Base-by-base conservation (phyloP, 2,888 invertebrate species). In the Drosophila affinis region DNA sequence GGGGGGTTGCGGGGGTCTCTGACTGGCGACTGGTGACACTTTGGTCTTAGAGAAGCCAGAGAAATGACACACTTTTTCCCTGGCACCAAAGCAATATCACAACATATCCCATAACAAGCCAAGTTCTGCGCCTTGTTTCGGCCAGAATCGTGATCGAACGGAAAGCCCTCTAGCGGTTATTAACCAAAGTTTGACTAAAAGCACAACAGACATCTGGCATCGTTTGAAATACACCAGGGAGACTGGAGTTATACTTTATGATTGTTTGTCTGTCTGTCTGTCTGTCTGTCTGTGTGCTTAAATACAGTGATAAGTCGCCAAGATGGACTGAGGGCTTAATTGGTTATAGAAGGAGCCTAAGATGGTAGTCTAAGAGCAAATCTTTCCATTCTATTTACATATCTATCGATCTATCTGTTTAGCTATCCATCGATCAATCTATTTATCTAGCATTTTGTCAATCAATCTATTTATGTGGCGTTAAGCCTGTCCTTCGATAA, bases 1-100 rank as follows among this genome's bases (percentile, higher is more conserved):
- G 29, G 21, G 17, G 49, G n/a, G 12, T 39, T 39, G 27, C 18
- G 24, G 39, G 18, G 24, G 49, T n/a, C n/a, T n/a, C n/a, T n/a
- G 4, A 29, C 51, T 52, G 54, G 47, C 45, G 45, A 49, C 67
- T 58, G 62, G 62, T 78, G 76, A 80, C 73, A 76, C 76, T 79
- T 72, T 61, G 74, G 74, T 65, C 68, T 72, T 81, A 84, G 72
- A 72, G 79, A 76, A 78, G 83, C 79, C 77, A 60, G 27, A 65
- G 44, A 72, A 71, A 67, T 76, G 72, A 73, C 68, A 69, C 75
- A 65, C 52, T 56, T 56, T 47, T 39, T 39, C 39, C 39, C 14
- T 5, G 49, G 57, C 54, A 39, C 34, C 59, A 17, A 39, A 45
- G 51, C 24, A 24, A 24, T 24, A 24, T 4, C 24, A 54, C 27